Evolutionary conservation across 2,797 vertebrate species (phyloP).

Genomic region (Pitangus sulphuratus): DNA sequence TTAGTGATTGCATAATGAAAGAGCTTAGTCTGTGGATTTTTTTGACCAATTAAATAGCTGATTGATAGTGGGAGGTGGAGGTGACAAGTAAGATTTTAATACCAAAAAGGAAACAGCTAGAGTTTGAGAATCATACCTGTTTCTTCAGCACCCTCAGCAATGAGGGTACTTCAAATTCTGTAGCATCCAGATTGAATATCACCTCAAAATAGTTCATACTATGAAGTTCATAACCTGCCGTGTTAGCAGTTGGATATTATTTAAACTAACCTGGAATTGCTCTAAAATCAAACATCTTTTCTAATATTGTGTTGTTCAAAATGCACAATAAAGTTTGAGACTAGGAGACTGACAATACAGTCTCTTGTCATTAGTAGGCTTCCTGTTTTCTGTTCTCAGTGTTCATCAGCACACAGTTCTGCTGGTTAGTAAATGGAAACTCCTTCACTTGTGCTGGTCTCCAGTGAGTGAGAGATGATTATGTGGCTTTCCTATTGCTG

Average conservation of each 20-base stretch:
- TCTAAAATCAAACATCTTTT: background rate
- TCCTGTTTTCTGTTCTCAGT: background rate
- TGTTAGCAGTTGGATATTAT: background rate
- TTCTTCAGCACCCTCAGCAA: background rate
- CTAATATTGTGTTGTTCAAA: background rate
- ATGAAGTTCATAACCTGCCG: background rate
- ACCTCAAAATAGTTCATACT: background rate
- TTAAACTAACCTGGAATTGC: background rate
- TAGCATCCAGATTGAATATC: background rate
- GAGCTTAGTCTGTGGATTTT: background rate
- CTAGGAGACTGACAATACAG: background rate
- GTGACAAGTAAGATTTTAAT: background rate
- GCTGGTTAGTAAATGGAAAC: background rate
- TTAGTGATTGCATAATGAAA: background rate
- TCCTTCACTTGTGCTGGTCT: background rate
- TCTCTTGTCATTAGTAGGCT: background rate
- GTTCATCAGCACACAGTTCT: background rate
- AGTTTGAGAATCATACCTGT: background rate
- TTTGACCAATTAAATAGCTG: background rate
- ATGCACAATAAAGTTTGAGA: background rate
- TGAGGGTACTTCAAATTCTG: background rate
- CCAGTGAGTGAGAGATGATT: fast-evolving
- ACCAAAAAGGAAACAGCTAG: background rate
- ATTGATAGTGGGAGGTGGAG: background rate
- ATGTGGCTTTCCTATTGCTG: background rate